A percentile compares a stretch with the other conserved stretches of the same genome.
These are phyloP conservation scores for Enteromius fasciolatus DNA, from an alignment of 2,797 vertebrate species.

Conservation along the genomic window DNA sequence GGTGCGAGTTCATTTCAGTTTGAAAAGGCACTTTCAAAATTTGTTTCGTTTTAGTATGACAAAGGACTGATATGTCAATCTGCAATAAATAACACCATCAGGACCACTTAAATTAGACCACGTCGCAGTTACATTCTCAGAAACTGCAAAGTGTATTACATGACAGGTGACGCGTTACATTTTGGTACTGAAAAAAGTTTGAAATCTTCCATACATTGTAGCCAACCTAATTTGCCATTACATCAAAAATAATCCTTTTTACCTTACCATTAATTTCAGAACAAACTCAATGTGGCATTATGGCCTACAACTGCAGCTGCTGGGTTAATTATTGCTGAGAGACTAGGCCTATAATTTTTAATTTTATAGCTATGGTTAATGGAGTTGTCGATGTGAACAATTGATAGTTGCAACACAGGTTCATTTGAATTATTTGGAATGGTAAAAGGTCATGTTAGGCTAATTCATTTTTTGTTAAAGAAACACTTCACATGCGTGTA, in stretches of 20 bases:
- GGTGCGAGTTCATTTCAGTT: not conserved
- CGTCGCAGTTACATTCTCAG: not conserved
- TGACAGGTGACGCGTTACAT: not conserved
- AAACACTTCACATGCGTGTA: not conserved
- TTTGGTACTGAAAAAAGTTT: not conserved
- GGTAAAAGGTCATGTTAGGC: not conserved
- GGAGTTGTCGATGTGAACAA: not conserved
- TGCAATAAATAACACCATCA: not conserved
- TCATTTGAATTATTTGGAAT: not conserved
- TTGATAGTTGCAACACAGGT: not conserved
- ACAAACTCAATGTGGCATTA: not conserved
- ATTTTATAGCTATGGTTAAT: not conserved
- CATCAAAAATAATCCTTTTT: not conserved
- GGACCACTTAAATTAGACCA: no score
- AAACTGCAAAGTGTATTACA: not conserved
- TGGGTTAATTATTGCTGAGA: not conserved
- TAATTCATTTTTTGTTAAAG: not conserved
- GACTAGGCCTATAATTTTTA: not conserved
- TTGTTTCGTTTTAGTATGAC: not conserved
- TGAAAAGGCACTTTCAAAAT: not conserved
- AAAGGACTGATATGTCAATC: not conserved
- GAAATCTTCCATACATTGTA: not conserved
- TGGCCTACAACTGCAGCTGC: not conserved
- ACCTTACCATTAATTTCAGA: not conserved
- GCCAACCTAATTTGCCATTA: not conserved